A percentile compares a stretch with the other conserved stretches of the same genome.
These are phyloP conservation scores for Paratrypauchen microcephalus DNA, from an alignment of 2,797 vertebrate species.

Conservation along the genomic window DNA sequence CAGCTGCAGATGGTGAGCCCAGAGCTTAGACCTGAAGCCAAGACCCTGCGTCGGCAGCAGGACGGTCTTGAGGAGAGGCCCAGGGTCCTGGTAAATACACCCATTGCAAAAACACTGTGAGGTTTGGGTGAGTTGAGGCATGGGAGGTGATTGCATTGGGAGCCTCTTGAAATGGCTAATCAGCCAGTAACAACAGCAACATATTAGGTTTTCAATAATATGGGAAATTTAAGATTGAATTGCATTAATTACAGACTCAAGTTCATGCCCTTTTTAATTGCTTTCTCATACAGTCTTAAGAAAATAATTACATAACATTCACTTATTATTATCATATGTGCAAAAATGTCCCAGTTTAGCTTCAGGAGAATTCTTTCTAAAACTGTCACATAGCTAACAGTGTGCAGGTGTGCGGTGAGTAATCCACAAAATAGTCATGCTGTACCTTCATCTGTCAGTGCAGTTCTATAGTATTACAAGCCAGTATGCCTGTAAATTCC, in stretches of 20 bases:
- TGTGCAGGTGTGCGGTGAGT: constrained; percentile 11
- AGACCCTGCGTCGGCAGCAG: constrained; percentile 59
- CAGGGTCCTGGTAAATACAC: constrained; percentile 53
- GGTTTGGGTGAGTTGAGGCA: background rate
- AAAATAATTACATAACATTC: too few species aligned
- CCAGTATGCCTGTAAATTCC: background rate
- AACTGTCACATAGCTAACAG: background rate
- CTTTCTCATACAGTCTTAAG: background rate
- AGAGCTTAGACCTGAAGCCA: constrained; percentile 72
- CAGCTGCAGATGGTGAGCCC: constrained; percentile 82
- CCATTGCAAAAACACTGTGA: background rate
- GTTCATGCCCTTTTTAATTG: background rate
- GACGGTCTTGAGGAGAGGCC: constrained; percentile 70
- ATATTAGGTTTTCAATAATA: background rate
- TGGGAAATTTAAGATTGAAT: background rate
- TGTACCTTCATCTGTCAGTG: background rate
- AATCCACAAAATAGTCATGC: constrained; percentile 30
- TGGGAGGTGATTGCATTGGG: background rate
- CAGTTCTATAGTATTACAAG: background rate
- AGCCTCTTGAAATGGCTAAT: background rate
- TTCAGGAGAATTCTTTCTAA: background rate
- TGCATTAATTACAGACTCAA: background rate
- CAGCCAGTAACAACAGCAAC: background rate
- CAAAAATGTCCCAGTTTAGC: background rate
- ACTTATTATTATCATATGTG: background rate